Conservation (phyloP, 2,888 invertebrate genomes). For the Scelioninae gen. 2 region DNA sequence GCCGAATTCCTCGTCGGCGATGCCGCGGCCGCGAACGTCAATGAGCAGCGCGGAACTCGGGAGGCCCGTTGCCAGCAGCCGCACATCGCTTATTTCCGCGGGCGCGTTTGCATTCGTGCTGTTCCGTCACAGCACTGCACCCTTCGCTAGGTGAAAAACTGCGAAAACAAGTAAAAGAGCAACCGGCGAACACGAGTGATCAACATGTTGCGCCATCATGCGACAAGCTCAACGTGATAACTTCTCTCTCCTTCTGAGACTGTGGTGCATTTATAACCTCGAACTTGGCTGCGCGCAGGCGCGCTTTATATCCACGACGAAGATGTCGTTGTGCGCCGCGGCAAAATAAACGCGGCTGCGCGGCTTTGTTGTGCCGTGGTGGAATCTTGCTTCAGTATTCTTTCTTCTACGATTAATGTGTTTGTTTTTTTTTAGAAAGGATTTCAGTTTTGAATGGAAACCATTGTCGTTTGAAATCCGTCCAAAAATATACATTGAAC, state of each 20-base stretch:
- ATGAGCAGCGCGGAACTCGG: slow-evolving; percentile 56
- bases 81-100: slow-evolving; percentile 23
- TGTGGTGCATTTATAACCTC: slow-evolving; percentile 59
- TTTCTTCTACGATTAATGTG: too few relatives aligned
- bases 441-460: too few relatives aligned
- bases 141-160: slow-evolving; percentile 65
- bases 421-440: too few relatives aligned
- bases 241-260: slow-evolving; percentile 52
- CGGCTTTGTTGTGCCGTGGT: too few relatives aligned
- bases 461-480: too few relatives aligned
- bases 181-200: slow-evolving; percentile 68
- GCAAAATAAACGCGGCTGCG: background rate
- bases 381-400: too few relatives aligned
- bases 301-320: background rate
- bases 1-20: slow-evolving; percentile 58
- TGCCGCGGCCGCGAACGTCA: slow-evolving; percentile 64
- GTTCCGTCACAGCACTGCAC: slow-evolving; percentile 58
- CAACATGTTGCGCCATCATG: slow-evolving; percentile 74
- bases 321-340: slow-evolving; percentile 2
- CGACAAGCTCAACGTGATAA: slow-evolving; percentile 71
- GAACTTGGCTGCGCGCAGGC: slow-evolving; percentile 31
- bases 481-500: too few relatives aligned
- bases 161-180: slow-evolving; percentile 67
- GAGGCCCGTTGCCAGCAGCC: background rate
- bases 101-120: slow-evolving; percentile 28